Percentiles rank a stretch among this genome's conserved stretches.
Evolutionary conservation across 2,113 vertebrate species (phyloP).

Genomic region (Rostratula benghalensis): DNA sequence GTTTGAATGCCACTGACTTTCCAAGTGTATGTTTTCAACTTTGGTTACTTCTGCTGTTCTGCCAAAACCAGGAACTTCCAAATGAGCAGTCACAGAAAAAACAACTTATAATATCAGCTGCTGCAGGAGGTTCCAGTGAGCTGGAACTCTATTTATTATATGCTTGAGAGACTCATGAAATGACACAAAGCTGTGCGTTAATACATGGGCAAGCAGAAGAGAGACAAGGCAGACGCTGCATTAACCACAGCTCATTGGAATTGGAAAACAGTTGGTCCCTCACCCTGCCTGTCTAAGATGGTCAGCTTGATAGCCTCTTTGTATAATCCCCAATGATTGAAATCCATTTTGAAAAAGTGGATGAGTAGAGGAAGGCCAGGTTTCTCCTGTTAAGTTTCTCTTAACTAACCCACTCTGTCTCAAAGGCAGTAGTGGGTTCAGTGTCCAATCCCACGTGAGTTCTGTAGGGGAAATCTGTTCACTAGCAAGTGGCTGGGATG

Average conservation of each 20-base stretch:
- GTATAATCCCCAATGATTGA: not conserved
- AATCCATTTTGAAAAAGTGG: not conserved
- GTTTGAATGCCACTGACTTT: fast-evolving
- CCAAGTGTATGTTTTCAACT: not conserved
- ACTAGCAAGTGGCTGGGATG: fast-evolving
- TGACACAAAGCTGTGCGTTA: constrained; percentile 30
- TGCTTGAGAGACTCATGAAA: constrained; percentile 34
- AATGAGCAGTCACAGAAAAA: constrained; percentile 38
- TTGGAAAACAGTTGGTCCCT: constrained; percentile 38
- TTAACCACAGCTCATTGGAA: constrained; percentile 54
- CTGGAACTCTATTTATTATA: constrained; percentile 55
- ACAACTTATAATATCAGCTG: constrained; percentile 30
- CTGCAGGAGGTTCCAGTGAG: constrained; percentile 62
- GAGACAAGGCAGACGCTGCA: constrained; percentile 57
- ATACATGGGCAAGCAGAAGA: constrained; percentile 59
- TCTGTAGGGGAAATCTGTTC: not conserved
- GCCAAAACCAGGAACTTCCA: constrained; percentile 22
- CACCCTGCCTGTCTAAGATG: constrained; percentile 5
- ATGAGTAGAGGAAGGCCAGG: not conserved
- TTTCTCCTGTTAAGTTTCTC: not conserved
- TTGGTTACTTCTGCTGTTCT: not conserved
- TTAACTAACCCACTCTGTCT: not conserved
- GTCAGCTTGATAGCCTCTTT: constrained; percentile 41
- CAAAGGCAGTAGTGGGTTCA: not conserved
- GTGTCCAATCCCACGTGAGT: not conserved